Evolutionary conservation across 37 sponge, comb jelly and placozoan species (phyloP).

Genomic region (Theonella swinhoei): DNA sequence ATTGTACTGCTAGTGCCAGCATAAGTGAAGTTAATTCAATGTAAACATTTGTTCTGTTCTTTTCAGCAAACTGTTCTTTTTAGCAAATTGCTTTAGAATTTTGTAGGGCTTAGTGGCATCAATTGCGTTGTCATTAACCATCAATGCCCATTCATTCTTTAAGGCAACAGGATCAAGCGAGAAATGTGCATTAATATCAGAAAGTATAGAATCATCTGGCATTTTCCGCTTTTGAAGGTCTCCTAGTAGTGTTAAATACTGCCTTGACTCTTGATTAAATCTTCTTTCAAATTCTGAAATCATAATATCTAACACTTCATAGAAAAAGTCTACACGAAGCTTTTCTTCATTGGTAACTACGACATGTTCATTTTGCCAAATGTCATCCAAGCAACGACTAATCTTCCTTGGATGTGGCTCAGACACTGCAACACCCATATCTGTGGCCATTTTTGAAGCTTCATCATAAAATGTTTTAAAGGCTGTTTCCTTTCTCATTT

Average conservation of each 20-base stretch:
- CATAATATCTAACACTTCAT: constrained; percentile 24
- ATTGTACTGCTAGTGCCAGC: too few relatives aligned
- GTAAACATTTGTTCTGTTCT: constrained; percentile 23
- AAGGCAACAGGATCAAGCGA: constrained; percentile 8
- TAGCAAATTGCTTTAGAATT: constrained; percentile 19
- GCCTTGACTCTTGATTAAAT: constrained; percentile 31
- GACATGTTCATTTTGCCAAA: not conserved
- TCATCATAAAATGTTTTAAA: constrained; percentile 26
- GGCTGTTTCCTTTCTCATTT: constrained; percentile 10
- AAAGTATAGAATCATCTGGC: not conserved
- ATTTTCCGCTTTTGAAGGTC: constrained; percentile 18
- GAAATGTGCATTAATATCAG: not conserved
- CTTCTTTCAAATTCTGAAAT: constrained; percentile 24
- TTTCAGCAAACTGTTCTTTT: constrained; percentile 29
- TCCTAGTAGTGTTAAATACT: constrained; percentile 9
- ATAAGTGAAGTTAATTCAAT: constrained; percentile 17
- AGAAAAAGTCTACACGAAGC: constrained; percentile 16
- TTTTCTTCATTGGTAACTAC: constrained; percentile 1
- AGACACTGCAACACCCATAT: constrained; percentile 4
- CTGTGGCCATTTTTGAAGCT: constrained; percentile 12
- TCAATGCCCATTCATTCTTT: constrained; percentile 8
- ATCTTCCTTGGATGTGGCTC: constrained; percentile 16
- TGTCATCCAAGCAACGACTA: not conserved
- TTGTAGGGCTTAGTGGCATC: constrained; percentile 5
- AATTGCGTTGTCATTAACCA: constrained; percentile 26